phyloP scores from a whole-genome alignment of 2,888 invertebrate genomes.

The Epirrhoe alternata region DNA sequence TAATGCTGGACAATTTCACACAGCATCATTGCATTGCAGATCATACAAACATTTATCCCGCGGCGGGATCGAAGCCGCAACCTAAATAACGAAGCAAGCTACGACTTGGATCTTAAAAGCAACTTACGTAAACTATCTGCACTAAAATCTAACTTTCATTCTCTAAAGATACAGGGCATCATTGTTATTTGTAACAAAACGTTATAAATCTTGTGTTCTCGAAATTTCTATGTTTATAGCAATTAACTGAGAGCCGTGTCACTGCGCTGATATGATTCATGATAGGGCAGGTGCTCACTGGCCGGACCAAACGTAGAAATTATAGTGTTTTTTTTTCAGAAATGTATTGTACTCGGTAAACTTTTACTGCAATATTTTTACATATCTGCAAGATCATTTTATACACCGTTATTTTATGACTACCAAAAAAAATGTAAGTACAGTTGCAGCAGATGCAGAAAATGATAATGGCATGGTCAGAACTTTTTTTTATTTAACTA shows the following conservation, averaged over 20 bases:
- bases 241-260: conserved; percentile 62
- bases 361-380: too few species aligned
- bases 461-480: too few species aligned
- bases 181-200: conserved; percentile 54
- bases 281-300: conserved; percentile 44
- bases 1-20: too few species aligned
- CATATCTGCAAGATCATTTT: too few species aligned
- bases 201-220: conserved; percentile 59
- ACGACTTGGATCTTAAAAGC: background rate
- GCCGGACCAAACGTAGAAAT: conserved; percentile 1
- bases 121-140: conserved; percentile 10
- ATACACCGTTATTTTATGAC: too few species aligned
- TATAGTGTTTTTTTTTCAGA: background rate
- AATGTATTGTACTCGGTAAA: too few species aligned
- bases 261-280: conserved; percentile 57
- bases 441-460: too few species aligned
- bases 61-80: too few species aligned
- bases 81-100: background rate
- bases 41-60: too few species aligned
- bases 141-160: conserved; percentile 31
- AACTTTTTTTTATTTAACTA: too few species aligned
- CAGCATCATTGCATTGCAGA: too few species aligned
- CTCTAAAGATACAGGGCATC: conserved; percentile 25
- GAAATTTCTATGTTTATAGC: conserved; percentile 64
- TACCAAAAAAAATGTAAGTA: too few species aligned